These are phyloP conservation scores for Manis javanica DNA, from an alignment of 2,797 vertebrate genomes.

Conservation along the genomic window DNA sequence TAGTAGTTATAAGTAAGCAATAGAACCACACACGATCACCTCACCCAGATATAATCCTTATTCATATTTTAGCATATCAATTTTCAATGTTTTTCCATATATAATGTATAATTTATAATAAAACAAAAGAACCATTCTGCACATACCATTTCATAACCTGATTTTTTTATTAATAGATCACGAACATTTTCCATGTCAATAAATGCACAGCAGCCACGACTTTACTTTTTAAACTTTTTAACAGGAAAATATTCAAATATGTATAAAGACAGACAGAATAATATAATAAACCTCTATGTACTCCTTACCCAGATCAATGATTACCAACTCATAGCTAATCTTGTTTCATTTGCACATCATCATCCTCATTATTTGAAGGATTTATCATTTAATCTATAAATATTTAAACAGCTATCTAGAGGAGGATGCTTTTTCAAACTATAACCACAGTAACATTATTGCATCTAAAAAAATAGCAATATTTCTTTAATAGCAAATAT, in stretches of 20 bases:
- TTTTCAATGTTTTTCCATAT: background rate
- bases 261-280: background rate
- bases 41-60: background rate
- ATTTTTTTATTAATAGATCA: background rate
- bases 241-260: background rate
- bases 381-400: constrained; percentile 18
- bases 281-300: background rate
- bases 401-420: background rate
- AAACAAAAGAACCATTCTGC: background rate
- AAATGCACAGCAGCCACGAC: background rate
- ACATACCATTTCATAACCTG: background rate
- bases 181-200: background rate
- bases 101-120: background rate
- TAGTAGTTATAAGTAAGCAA: background rate
- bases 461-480: background rate
- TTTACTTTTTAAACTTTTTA: constrained; percentile 18
- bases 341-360: background rate
- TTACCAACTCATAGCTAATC: background rate
- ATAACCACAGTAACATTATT: background rate
- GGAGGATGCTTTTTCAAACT: background rate
- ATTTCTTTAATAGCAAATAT: constrained; percentile 15
- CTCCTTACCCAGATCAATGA: background rate
- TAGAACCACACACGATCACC: background rate
- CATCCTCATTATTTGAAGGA: background rate
- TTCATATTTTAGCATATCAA: background rate